Base-by-base conservation (phyloP, 2,888 invertebrate species). In the Orchesellides sinensis region DNA sequence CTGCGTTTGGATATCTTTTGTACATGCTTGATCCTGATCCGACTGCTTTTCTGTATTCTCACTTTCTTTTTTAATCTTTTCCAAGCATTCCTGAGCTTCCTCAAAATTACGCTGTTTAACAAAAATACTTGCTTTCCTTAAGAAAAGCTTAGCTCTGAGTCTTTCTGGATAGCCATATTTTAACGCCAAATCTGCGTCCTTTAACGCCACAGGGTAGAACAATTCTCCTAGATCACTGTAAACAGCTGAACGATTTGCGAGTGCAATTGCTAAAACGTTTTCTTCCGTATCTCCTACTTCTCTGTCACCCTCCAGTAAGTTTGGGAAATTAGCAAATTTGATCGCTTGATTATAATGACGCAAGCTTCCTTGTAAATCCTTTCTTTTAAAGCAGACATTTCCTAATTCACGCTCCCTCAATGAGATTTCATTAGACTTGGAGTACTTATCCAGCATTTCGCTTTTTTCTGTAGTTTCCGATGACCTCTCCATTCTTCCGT, bases 301-400 rank as follows among this genome's bases (percentile, higher is more conserved):
- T 93, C 92, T 12, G 92, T 90, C 92, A 32, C 91, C 12, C 12
- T n/a, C 14, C 17, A 21, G 17, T 25, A n/a, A 6, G 0, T 40
- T 10, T 40, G 70, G 65, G 52, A 91, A 91, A 14, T 91, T 90
- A 4, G 94, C 93, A 89, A 91, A 92, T 72, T 92, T 89, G 10
- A 94, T 91, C 90, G 94, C 93, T 88, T 92, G 92, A 0, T 93
- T 92, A 88, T 94, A 95, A 59, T 91, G 92, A 72, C 91, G 89
- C 73, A 93, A 90, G 88, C 93, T 93, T 3, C 91, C 91, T 12
- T 90, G 88, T 61, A 92, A 90, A 40, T 91, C 89, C 83, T 92
- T 92, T 0, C 90, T 90, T 85, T 91, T 91, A 89, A 93, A 94
- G 87, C 91, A 92, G 25, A 91, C 91, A 87, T 94, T 94, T 5